Evolutionary conservation across 2,797 vertebrate genomes (phyloP), one percentile per base, ranked within the genome.

Genomic region (Eurystomus glaucurus): DNA sequence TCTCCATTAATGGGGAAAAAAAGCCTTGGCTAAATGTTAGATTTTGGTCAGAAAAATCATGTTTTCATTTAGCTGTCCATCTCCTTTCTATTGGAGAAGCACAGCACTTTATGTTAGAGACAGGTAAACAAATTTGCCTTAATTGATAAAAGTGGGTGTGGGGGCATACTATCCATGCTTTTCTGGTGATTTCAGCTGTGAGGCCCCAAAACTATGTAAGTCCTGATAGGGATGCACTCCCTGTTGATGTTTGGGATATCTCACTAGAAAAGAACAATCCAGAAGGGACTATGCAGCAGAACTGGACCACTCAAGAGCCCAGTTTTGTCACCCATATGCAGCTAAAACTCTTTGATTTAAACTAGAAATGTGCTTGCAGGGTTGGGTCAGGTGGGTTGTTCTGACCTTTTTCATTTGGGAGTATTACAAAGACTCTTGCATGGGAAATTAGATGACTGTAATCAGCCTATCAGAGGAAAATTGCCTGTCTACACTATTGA

Each of bases 101-200:
- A 93, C 55, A 96, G 90, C 80, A 94, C 62, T 92, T 92, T 84
- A 68, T 66, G 79, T 72, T 91, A 81, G 62, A 82, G 71, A 85
- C 72, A 90, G 85, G 77, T 93, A 95, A 97, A 95, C 82, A 94
- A 90, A 95, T 46, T 97, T 97, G 97, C 98, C 98, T 98, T 98
- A 98, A 98, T 96, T 94, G 94, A 69, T 82, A 64, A 85, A 68
- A 68, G 60, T 61, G 68, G 39, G 51, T 58, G 22, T 17, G 81
- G 43, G 43, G 18, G 6, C 58, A 66, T 77, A 75, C 64, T 80
- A 46, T 93, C 55, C 65, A 22, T n/a, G 26, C 58, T 88, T 88
- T 94, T 85, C 52, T 88, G 78, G 84, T 6, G 20, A 68, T 88
- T 90, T 94, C 25, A 51, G 74, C 66, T 95, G 54, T 3, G 18